phyloP scores from a whole-genome alignment of 2,113 vertebrate species.

The Larimichthys polyactis region DNA sequence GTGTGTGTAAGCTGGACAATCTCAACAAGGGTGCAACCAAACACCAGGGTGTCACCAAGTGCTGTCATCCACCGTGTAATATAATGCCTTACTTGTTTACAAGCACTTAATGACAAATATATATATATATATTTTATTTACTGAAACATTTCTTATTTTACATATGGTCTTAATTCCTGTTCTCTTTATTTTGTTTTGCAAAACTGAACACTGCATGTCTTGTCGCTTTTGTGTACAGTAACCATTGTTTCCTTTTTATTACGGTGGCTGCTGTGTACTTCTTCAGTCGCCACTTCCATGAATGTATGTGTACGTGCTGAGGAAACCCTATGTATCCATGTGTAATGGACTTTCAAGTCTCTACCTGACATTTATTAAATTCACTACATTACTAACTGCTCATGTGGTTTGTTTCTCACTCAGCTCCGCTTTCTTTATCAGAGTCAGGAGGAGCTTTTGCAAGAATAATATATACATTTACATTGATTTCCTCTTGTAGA shows the following conservation, averaged over 20 bases:
- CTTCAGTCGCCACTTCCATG: constrained; percentile 55
- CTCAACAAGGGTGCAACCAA: constrained; percentile 70
- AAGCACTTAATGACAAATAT: constrained; percentile 82
- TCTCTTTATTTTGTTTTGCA: constrained; percentile 16
- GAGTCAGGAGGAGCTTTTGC: neutral
- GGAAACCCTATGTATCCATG: constrained; percentile 62
- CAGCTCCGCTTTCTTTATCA: neutral
- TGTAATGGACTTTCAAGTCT: constrained; percentile 64
- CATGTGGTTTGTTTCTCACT: constrained; percentile 25
- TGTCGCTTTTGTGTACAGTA: constrained; percentile 66
- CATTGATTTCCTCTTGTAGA: neutral
- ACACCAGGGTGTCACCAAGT: constrained; percentile 73
- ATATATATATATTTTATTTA: constrained; percentile 82
- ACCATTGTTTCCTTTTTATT: constrained; percentile 56
- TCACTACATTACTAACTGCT: constrained; percentile 71
- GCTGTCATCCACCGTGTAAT: constrained; percentile 75
- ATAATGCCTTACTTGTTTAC: constrained; percentile 85
- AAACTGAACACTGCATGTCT: constrained; percentile 73
- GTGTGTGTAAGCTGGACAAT: constrained; percentile 74
- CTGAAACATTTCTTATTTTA: constrained; percentile 77
- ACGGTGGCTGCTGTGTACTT: constrained; percentile 64
- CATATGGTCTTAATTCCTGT: constrained; percentile 67
- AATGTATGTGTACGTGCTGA: constrained; percentile 71
- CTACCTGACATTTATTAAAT: constrained; percentile 78
- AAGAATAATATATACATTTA: neutral